Base-by-base conservation (phyloP, 2,888 invertebrate genomes). In the Embidobia sp. region DNA sequence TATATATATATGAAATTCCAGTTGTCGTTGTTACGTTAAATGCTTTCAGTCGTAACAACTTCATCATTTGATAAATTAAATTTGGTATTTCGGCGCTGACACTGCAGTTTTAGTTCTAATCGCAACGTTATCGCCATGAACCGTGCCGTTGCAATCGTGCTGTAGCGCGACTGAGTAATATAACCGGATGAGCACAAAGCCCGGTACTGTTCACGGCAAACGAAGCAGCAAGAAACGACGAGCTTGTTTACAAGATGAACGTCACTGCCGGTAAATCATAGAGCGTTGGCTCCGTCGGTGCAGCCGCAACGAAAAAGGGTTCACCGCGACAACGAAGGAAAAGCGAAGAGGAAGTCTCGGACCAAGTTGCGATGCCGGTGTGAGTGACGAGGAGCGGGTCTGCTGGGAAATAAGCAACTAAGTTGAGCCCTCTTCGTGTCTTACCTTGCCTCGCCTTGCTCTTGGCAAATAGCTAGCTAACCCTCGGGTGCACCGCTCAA, bases 351-450 rank as follows among this genome's bases (percentile, higher is more conserved):
- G 44, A 66, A 61, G 51, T 13, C 49, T 35, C 16, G 16, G 35
- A 35, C 55, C 63, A 61, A 67, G 51, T 53, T 66, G 31, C 40
- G 40, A 16, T 26, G 67, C 48, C 29, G 33, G 77, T 70, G 78
- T 67, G 69, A 69, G 79, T 70, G 79, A 78, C 80, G 79, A 64
- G 78, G 76, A 80, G 83, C 83, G 76, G 83, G 88, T 87, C 88
- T 88, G 84, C 80, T 88, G 88, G 88, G 88, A 88, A 88, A 88
- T 88, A 88, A 88, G 88, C 88, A 86, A 85, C 85, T 85, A 83
- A 88, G 87, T 88, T 87, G 85, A 85, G 85, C 83, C 79, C 80
- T 80, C 80, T 74, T 76, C 77, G 64, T 61, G 49, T 51, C 76
- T 80, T 64, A 48, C 51, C 69, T 80, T 75, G 66, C 64, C 79